Base-by-base conservation (phyloP, 2,113 vertebrate genomes). In the Crotalus viridis region DNA sequence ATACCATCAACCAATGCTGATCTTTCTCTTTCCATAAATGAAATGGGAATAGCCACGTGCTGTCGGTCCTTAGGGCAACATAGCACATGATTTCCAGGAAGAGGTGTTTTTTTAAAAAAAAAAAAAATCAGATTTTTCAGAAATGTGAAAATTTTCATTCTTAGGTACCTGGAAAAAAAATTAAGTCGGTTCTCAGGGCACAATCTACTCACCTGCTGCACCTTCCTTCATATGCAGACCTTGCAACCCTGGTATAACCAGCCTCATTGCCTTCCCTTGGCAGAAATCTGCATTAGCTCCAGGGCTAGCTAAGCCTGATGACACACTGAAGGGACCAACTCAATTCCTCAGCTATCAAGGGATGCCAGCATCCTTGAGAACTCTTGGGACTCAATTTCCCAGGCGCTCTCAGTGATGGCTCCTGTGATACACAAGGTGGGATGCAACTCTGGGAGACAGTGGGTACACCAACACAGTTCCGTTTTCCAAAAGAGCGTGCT, bases 151-250 rank as follows among this genome's bases (percentile, higher is more conserved):
- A 21, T 54, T 85, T 93, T 89, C 74, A 90, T 93, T 90, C n/a
- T 90, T 93, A 93, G 88, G 88, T 86, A 86, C 74, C 81, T 86
- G 88, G 39, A 90, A 89, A 88, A 85, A 91, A 89, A 69, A 85
- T 59, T 57, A 43, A 86, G 43, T 59, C 6, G 61, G 24, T 90
- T 52, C 92, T 93, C 88, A 90, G 92, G 88, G 88, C 92, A 59
- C 7, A 33, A 28, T 52, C 43, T 64, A 48, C 33, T 90, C 74
- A 54, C 7, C 74, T 61, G 92, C 88, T 90, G 46, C 89, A 54
- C 61, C 92, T 4, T 86, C 26, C 26, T 46, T 48, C 43, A 24
- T n/a, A 21, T 15, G 17, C 26, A 74, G 88, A 54, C 15, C 48
- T 55, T 48, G 69, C 74, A 33, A 28, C 74, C 69, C n/a, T 55